Evolutionary conservation across 2,888 invertebrate species (phyloP), one percentile per base, ranked within the genome.

Genomic region (Melanchra persicariae): DNA sequence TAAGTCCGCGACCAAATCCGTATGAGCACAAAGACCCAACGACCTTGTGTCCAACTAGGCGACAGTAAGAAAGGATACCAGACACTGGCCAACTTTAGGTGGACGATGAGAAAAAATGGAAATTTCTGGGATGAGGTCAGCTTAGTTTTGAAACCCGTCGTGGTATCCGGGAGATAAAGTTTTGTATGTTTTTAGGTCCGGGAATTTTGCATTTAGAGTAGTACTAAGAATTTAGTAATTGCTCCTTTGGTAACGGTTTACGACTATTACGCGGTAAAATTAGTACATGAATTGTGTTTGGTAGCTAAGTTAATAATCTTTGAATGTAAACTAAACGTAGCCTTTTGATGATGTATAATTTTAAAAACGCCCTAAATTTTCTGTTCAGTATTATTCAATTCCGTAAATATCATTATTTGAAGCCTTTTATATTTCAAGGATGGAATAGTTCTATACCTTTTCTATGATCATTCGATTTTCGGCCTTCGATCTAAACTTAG

Each of bases 11-110:
- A 49, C 70, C 26, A 78, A 79, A 80, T 80, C 85, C 71, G 73
- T 75, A 63, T 67, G 63, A 70, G 72, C 77, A 85, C 77, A 81
- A 81, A 81, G 71, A 63, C 70, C 76, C 59, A 65, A 60, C 64
- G 74, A 61, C 84, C 77, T 82, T 85, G 86, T 43, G 17, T 34
- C 58, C 37, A 63, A 67, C 24, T 67, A 79, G 72, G 54, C 69
- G 54, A 54, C 58, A 70, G 57, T 79, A 82, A 85, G 77, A 83
- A 83, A 78, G 70, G 71, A 70, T 51, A 74, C 51, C 5, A 58
- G 57, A 64, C 30, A 57, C 19, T 64, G n/a, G 37, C 63, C 64
- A 45, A 73, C 4, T 71, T 62, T 49, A n/a, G 1, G 49, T 40
- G 24, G 59, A 55, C 59, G 24, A 24, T 0, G 12, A 68, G 60